Conservation (phyloP, 2,113 vertebrate species). For the Amblyornis subalaris region DNA sequence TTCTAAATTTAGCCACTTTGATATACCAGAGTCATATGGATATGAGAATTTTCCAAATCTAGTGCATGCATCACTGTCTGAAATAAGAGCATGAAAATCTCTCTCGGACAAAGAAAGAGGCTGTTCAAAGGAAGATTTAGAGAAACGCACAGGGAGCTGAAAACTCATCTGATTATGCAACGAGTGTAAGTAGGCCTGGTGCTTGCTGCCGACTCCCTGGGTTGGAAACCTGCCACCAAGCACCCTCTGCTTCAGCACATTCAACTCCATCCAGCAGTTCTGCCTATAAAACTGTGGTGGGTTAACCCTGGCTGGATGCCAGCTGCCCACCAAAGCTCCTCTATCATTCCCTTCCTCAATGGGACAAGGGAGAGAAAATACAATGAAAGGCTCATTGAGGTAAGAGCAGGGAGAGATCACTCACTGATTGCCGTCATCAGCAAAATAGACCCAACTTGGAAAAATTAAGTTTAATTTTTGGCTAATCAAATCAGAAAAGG, state of each 20-base stretch:
- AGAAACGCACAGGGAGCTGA: not conserved
- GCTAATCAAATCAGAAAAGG: not conserved
- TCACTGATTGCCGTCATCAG: not conserved
- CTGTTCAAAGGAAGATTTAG: not conserved
- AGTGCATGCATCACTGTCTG: not conserved
- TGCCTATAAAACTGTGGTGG: not conserved
- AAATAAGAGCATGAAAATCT: slow-evolving; percentile 5
- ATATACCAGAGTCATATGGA: not conserved
- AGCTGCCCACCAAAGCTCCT: not conserved
- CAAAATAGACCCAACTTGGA: not conserved
- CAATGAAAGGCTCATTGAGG: not conserved
- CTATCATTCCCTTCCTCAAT: not conserved
- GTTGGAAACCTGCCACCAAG: slow-evolving; percentile 20
- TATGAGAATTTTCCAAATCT: not conserved
- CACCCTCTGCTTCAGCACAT: not conserved
- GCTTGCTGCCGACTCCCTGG: not conserved
- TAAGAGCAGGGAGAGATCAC: not conserved
- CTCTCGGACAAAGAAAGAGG: not conserved
- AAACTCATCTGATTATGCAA: slow-evolving; percentile 28
- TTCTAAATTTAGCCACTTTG: slow-evolving; percentile 3
- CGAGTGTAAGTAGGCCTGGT: not conserved
- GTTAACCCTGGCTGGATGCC: not conserved
- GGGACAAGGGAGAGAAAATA: not conserved
- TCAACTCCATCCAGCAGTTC: not conserved
- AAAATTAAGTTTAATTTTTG: not conserved